These are phyloP conservation scores for Dendropsophus ebraccatus DNA, from an alignment of 2,113 vertebrate species.

Conservation along the genomic window DNA sequence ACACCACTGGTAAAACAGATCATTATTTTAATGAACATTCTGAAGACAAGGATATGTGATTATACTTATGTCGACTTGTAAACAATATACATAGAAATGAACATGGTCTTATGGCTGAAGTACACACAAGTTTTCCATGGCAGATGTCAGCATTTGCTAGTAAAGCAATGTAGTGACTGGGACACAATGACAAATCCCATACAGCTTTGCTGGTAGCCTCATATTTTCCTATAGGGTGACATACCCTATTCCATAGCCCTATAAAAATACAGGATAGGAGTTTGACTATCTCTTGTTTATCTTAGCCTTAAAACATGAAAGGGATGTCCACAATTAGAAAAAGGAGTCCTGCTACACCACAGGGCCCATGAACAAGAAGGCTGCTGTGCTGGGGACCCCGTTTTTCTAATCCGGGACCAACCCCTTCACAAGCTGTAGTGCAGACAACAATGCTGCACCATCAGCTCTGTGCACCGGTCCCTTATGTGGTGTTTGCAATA, in stretches of 20 bases:
- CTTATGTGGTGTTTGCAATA: not conserved
- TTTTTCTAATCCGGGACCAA: not conserved
- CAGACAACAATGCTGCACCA: not conserved
- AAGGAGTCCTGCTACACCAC: too few species aligned
- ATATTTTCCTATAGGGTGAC: not conserved
- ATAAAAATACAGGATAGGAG: not conserved
- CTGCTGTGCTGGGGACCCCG: too few species aligned
- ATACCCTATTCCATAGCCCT: too few species aligned
- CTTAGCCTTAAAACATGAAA: not conserved
- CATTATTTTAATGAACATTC: constrained; percentile 27
- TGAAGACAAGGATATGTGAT: constrained; percentile 21
- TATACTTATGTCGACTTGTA: constrained; percentile 7
- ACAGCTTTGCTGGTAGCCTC: not conserved
- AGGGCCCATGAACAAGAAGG: too few species aligned
- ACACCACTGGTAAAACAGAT: not conserved
- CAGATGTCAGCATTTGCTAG: not conserved
- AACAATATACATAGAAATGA: constrained; percentile 5
- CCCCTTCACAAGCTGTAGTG: not conserved
- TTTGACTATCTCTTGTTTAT: not conserved
- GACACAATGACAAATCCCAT: not conserved
- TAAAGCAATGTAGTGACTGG: too few species aligned
- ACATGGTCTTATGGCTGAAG: not conserved
- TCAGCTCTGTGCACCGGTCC: not conserved
- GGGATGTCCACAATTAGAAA: not conserved
- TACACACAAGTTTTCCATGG: not conserved